phyloP scores from a whole-genome alignment of 2,888 invertebrate genomes.

The Tiphia femorata region DNA sequence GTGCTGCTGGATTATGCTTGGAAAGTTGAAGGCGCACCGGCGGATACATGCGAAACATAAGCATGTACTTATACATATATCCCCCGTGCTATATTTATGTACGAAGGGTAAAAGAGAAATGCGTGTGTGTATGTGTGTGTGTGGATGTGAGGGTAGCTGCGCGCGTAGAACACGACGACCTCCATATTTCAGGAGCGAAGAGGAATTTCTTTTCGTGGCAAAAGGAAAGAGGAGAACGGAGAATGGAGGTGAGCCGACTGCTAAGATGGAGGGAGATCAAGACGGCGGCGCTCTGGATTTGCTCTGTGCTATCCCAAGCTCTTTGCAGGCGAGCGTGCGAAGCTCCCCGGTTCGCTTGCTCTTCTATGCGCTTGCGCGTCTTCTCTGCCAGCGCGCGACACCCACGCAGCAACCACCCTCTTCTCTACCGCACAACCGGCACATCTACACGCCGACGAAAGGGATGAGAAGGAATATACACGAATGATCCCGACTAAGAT shows the following conservation, averaged over 20 bases:
- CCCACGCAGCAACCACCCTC: too few relatives aligned
- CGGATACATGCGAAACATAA: too few relatives aligned
- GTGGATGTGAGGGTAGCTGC: too few relatives aligned
- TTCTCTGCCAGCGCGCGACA: background rate
- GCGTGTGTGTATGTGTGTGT: too few relatives aligned
- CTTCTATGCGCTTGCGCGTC: constrained; percentile 15
- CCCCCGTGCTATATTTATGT: too few relatives aligned
- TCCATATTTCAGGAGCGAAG: background rate
- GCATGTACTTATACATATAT: too few relatives aligned
- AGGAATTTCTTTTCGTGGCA: constrained; percentile 10
- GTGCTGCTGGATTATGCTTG: too few relatives aligned
- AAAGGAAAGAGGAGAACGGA: constrained; percentile 11
- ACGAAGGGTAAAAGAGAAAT: too few relatives aligned
- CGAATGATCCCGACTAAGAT: constrained; percentile 50
- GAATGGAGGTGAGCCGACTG: constrained; percentile 16
- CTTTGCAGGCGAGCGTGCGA: constrained; percentile 15
- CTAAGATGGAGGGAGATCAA: constrained; percentile 26
- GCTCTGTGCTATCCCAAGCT: constrained; percentile 19
- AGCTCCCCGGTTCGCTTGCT: too few relatives aligned
- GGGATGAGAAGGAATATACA: constrained; percentile 35
- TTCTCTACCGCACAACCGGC: background rate
- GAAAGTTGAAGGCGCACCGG: too few relatives aligned
- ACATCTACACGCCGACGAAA: constrained; percentile 1
- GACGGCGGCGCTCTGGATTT: constrained; percentile 18
- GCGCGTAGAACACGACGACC: too few relatives aligned